Percentiles rank a stretch among this genome's conserved stretches.
These are phyloP conservation scores for Hemitrygon akajei DNA, from an alignment of 2,797 vertebrate genomes.

Conservation along the genomic window DNA sequence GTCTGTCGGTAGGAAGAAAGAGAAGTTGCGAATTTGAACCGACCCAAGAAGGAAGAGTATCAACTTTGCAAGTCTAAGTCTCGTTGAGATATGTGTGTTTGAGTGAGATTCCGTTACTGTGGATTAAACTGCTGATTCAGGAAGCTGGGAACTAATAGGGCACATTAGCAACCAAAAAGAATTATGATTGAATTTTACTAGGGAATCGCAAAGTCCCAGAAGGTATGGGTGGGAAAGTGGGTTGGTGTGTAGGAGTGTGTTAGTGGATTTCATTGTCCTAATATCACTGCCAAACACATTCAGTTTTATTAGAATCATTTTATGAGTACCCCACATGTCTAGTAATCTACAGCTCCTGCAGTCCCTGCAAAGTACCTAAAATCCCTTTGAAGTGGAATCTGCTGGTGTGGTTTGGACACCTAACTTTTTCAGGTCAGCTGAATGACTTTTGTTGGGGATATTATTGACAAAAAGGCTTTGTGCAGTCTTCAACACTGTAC, in stretches of 20 bases:
- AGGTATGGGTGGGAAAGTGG: neutral
- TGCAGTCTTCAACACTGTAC: no score
- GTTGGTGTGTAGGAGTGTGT: neutral
- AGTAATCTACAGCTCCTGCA: neutral
- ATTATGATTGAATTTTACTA: neutral
- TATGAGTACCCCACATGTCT: neutral
- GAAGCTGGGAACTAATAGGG: neutral
- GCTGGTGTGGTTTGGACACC: neutral
- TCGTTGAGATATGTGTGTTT: neutral
- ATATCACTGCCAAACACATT: neutral
- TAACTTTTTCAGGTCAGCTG: neutral
- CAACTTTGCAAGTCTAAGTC: neutral
- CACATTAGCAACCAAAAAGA: neutral
- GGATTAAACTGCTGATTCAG: neutral
- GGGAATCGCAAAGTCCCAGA: neutral
- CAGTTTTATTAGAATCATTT: neutral
- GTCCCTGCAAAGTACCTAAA: neutral
- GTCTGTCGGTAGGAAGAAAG: neutral
- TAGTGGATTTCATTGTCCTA: neutral
- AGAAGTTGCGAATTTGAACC: neutral
- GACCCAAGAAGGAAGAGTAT: neutral
- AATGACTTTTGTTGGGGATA: neutral
- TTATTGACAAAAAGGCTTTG: neutral
- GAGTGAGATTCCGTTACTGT: neutral
- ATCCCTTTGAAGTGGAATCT: neutral